Conservation (phyloP, 2,888 invertebrate genomes). For the Cryptophagus acutangulus region DNA sequence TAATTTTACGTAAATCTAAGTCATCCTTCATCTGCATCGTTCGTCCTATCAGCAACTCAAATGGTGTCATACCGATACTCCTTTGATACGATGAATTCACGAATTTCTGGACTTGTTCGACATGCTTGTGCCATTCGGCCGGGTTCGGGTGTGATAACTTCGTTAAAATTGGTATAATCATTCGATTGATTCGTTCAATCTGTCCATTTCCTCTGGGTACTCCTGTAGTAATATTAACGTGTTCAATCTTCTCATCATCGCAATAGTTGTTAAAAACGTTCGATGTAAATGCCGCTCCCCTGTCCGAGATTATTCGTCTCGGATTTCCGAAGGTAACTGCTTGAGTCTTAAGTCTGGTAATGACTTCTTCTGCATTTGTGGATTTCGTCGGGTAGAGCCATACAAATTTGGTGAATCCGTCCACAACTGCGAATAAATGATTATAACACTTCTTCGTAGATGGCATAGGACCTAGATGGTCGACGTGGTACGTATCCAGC, state of each 20-base stretch:
- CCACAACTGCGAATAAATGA: no score
- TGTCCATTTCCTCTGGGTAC: no score
- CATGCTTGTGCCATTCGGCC: no score
- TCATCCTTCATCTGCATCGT: no score
- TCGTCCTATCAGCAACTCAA: no score
- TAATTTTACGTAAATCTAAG: no score
- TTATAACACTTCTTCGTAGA: conserved; percentile 29
- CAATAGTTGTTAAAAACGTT: neutral
- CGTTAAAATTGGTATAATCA: neutral
- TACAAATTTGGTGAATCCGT: neutral
- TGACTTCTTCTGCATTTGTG: conserved; percentile 6
- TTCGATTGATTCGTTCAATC: conserved; percentile 4
- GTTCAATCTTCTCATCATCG: neutral
- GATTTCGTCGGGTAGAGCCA: conserved; percentile 8
- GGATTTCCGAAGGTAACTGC: conserved; percentile 3
- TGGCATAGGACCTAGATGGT: conserved; percentile 35
- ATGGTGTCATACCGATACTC: no score
- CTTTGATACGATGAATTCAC: no score
- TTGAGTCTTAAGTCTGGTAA: neutral
- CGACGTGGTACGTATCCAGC: conserved; percentile 32
- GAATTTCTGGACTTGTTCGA: no score
- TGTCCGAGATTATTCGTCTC: neutral
- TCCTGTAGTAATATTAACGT: neutral
- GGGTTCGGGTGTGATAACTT: neutral
- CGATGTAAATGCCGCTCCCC: conserved; percentile 1